Evolutionary conservation across 1,140 invertebrate species (phyloP).

Genomic region (Pygmarrhopalites habei): DNA sequence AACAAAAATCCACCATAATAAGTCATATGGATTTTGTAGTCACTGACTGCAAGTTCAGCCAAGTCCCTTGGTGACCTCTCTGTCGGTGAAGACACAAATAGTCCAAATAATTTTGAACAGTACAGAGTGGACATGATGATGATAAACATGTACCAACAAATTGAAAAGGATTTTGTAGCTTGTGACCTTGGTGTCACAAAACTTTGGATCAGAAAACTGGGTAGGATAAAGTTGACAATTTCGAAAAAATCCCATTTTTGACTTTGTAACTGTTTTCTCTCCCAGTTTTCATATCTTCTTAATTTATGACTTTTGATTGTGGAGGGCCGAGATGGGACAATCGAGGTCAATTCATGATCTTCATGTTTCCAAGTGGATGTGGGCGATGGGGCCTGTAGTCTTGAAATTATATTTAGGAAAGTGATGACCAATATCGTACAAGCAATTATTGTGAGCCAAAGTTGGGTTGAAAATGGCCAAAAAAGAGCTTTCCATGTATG

Average conservation of each 20-base stretch:
- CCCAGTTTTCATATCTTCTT: neutral
- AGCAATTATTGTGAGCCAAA: no score
- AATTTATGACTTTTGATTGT: neutral
- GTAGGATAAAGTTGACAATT: neutral
- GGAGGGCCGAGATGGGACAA: neutral
- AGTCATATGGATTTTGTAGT: neutral
- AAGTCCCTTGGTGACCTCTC: neutral
- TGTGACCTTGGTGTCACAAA: neutral
- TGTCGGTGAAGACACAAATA: neutral
- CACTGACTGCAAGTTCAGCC: neutral
- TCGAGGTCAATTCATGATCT: neutral
- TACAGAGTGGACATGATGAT: neutral
- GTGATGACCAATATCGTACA: no score
- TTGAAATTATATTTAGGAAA: no score
- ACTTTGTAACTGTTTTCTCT: neutral
- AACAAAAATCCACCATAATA: neutral
- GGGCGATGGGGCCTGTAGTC: no score
- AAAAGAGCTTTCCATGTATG: neutral
- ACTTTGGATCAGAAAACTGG: neutral
- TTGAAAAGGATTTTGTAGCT: neutral
- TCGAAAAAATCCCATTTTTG: neutral
- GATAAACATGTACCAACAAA: neutral
- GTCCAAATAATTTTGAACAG: neutral
- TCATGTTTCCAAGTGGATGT: no score
- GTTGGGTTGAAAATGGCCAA: no score